Base-by-base conservation (phyloP, 2,888 invertebrate species). In the Proisotoma minuta region DNA sequence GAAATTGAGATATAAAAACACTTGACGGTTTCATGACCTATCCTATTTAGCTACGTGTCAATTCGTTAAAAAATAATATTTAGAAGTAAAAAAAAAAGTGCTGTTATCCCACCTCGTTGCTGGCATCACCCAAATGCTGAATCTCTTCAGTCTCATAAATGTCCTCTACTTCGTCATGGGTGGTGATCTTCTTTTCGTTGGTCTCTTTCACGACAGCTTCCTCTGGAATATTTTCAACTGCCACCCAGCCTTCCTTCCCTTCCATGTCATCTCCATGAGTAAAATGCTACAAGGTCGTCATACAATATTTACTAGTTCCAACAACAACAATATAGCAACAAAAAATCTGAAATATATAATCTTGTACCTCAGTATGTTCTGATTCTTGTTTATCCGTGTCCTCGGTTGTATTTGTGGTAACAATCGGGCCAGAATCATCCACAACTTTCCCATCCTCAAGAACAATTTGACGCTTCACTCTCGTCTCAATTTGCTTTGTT, bases 381-480 rank as follows among this genome's bases (percentile, higher is more conserved):
- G 88, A 87, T 77, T 92, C 91, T 76, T 91, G 89, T 64, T 89
- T 91, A 76, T 91, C 89, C 51, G 89, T 88, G 77, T 93, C 91
- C 80, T 92, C 91, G 51, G 90, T 92, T 68, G 92, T 92, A 71
- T 90, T 90, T 70, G 91, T 92, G 73, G 91, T 91, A 76, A 93
- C 88, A 78, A 91, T 85, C 3, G 93, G 93, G 12, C 93, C 93
- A 2, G 91, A 86, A 79, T 93, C 93, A 73, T 86, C 89, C 66
- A 93, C 86, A 64, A 94, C 88, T 76, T 89, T 87, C 29, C 93
- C 93, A 82, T 93, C 92, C 81, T 93, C 92, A 71, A 92, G 82
- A 22, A 78, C 85, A 66, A 93, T 84, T 80, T 93, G 91, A 48
- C 93, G 83, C 78, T 93, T 91, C 47, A 93, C 91, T 70, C 92